A percentile compares a stretch with the other conserved stretches of the same genome.
Conservation (phyloP, 2,888 invertebrate species). For the Drosophila merina region DNA sequence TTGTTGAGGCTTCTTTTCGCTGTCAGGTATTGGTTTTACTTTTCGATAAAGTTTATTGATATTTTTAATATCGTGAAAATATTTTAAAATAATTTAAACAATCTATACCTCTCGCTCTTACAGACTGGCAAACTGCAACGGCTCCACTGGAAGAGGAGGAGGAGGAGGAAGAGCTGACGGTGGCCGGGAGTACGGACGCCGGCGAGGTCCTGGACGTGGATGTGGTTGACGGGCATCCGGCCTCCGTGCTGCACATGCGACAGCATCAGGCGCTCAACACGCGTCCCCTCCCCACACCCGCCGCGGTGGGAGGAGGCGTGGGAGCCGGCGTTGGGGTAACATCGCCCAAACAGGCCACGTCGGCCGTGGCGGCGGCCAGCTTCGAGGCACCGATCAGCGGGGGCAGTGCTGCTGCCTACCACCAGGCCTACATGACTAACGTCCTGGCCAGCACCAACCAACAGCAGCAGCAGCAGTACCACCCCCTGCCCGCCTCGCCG, state of each 20-base stretch:
- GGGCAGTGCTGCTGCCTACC: slow-evolving; percentile 47
- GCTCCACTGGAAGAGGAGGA: slow-evolving; percentile 42
- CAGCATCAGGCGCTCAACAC: slow-evolving; percentile 75
- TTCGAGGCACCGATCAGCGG: slow-evolving; percentile 48
- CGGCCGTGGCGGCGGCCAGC: slow-evolving; percentile 53
- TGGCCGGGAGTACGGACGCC: slow-evolving; percentile 31
- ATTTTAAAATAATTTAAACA: no score
- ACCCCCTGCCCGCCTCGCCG: slow-evolving; percentile 62
- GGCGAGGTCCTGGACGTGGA: slow-evolving; percentile 63
- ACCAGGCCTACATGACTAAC: slow-evolving; percentile 58
- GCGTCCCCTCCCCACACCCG: slow-evolving; percentile 56
- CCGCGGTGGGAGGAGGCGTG: slow-evolving; percentile 11
- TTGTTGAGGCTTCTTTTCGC: background rate
- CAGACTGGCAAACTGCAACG: slow-evolving; percentile 40
- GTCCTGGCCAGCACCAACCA: slow-evolving; percentile 46
- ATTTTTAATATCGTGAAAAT: no score
- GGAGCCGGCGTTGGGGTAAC: slow-evolving; percentile 1
- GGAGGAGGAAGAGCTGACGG: slow-evolving; percentile 45
- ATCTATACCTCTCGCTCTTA: no score
- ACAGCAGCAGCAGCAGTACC: slow-evolving; percentile 33
- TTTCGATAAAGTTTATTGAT: no score
- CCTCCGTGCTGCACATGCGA: slow-evolving; percentile 76
- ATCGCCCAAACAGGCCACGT: slow-evolving; percentile 44
- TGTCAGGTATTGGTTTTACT: background rate
- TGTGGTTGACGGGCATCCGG: slow-evolving; percentile 81